Percentiles rank a stretch among this genome's conserved stretches.
Conservation (phyloP, 30 jellyfish, hydroid and myxozoan species). For the Chironex yamaguchii region DNA sequence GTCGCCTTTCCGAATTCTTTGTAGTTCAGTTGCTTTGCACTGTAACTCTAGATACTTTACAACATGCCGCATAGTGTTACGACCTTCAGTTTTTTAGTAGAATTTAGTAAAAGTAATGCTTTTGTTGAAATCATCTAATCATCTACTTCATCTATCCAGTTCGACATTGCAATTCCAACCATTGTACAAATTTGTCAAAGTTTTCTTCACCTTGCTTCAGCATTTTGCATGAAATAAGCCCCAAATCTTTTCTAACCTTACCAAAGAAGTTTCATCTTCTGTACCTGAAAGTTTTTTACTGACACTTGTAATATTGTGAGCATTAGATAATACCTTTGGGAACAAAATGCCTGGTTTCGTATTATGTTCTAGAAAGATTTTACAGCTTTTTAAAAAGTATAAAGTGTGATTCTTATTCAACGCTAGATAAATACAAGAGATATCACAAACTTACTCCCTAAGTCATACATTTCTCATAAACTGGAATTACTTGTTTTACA, state of each 20-base stretch:
- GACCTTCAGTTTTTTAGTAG: constrained; percentile 35
- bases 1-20: constrained; percentile 48
- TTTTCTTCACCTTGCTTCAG: not conserved
- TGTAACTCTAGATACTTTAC: constrained; percentile 33
- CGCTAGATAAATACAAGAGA: too few relatives aligned
- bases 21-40: constrained; percentile 15
- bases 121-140: constrained; percentile 51
- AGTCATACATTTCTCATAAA: too few relatives aligned
- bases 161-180: not conserved
- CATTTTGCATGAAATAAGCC: constrained; percentile 11
- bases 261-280: constrained; percentile 36
- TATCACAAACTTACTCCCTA: too few relatives aligned
- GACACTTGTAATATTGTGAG: constrained; percentile 46
- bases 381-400: too few relatives aligned
- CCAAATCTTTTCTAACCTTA: constrained; percentile 30
- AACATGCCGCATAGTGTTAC: constrained; percentile 17
- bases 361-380: too few relatives aligned
- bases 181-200: constrained; percentile 23
- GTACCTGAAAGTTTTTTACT: constrained; percentile 9
- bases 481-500: too few relatives aligned
- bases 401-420: too few relatives aligned
- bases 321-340: constrained; percentile 20
- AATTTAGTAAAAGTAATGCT: not conserved
- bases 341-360: constrained; percentile 52
- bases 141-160: constrained; percentile 16